Conservation (phyloP, 2,113 vertebrate genomes). For the Smithornis capensis region DNA sequence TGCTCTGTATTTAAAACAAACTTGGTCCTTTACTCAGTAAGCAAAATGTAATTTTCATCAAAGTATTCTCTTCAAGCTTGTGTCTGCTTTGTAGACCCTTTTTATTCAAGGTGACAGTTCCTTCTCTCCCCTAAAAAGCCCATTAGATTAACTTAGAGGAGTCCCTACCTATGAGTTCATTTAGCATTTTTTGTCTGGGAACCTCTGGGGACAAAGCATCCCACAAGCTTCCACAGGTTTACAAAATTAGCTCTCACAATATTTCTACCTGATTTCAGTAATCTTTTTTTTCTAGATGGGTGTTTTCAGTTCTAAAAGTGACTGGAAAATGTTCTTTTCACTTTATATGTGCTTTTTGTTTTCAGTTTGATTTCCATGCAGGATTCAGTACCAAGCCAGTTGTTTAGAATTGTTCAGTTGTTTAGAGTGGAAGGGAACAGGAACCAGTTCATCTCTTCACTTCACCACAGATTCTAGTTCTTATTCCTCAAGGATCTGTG, state of each 20-base stretch:
- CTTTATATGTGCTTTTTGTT: not conserved
- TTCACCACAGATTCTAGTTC: not conserved
- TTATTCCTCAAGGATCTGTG: not conserved
- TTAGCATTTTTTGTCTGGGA: not conserved
- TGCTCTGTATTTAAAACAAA: not conserved
- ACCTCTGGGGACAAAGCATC: not conserved
- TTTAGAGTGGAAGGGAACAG: not conserved
- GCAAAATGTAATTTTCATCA: not conserved
- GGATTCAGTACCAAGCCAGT: not conserved
- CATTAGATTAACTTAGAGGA: not conserved
- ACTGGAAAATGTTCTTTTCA: not conserved
- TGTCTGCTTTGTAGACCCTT: not conserved
- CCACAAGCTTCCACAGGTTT: not conserved
- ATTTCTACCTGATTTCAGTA: not conserved
- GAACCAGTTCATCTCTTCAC: not conserved
- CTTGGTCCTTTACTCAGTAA: not conserved
- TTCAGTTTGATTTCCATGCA: not conserved
- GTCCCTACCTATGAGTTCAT: not conserved
- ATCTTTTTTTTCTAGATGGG: not conserved
- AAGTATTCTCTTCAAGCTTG: not conserved
- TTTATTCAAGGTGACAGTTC: not conserved
- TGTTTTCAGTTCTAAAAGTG: not conserved
- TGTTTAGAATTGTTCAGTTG: not conserved
- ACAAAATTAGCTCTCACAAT: not conserved
- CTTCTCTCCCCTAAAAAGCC: not conserved